Base-by-base conservation (phyloP, 1,140 invertebrate species). In the Vanessa tameamea region DNA sequence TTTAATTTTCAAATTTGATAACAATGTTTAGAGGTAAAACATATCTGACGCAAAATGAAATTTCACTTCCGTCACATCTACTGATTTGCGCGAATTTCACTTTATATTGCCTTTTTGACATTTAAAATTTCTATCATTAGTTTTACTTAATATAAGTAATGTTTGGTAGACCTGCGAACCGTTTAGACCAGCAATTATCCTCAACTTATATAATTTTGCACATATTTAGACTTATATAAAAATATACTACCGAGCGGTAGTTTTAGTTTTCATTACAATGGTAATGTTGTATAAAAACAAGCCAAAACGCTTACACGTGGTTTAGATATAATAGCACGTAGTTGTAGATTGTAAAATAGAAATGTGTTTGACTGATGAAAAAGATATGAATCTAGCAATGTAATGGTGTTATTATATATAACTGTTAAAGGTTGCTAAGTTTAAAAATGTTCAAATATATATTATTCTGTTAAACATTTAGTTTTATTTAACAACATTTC, bases 391-490 rank as follows among this genome's bases (percentile, higher is more conserved):
- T n/a, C n/a, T n/a, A 53, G 15, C 15, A 53, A 53, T 53, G n/a
- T n/a, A 53, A 16, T 53, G 15, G 50, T 53, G n/a, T n/a, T 53
- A 53, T 7, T 53, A 53, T 20, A n/a, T 53, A 53, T 53, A 53
- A 8, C 6, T 53, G 64, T 66, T 66, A 64, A 47, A 50, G 37
- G n/a, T 53, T 53, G 16, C 51, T 55, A 66, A 20, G 65, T 67
- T 12, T 67, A n/a, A 51, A 55, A 67, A 67, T 67, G 11, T 26
- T 31, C 15, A 31, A 67, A 67, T 55, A 53, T 37, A 67, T 53
- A 57, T 23, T 57, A 57, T 57, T 57, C 53, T 57, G 53, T 23
- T 57, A 57, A 57, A 26, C 20, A 23, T 23, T 23, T 57, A 13
- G 20, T 57, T 57, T 23, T 1, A 23, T 57, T 43, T 43, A 43